Conservation (phyloP, 2,888 invertebrate species). For the Tenthredo livida region DNA sequence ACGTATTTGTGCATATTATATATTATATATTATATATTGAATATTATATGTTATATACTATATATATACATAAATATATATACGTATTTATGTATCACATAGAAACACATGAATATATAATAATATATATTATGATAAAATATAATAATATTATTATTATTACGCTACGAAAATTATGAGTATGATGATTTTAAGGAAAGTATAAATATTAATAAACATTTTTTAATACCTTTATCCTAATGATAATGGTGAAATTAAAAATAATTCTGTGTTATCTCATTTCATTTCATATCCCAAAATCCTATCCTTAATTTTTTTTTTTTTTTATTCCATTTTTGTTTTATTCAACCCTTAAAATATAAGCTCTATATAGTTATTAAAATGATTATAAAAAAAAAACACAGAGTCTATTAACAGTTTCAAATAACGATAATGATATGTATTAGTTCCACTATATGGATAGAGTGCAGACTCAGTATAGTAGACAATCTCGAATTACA, state of each 20-base stretch:
- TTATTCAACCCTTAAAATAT: neutral
- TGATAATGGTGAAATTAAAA: constrained; percentile 75
- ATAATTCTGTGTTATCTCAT: constrained; percentile 58
- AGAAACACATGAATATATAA: constrained; percentile 69
- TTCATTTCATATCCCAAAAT: neutral
- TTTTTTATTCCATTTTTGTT: neutral
- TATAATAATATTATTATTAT: constrained; percentile 64
- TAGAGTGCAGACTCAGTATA: neutral
- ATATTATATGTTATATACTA: neutral
- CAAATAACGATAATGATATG: neutral
- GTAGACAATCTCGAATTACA: neutral
- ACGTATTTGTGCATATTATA: neutral
- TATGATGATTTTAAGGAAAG: constrained; percentile 78
- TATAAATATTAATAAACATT: constrained; percentile 77
- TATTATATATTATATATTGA: too few relatives aligned
- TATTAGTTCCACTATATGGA: neutral
- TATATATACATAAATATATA: neutral
- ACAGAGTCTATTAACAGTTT: neutral
- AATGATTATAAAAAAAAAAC: neutral
- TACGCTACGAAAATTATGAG: constrained; percentile 75
- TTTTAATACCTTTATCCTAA: constrained; percentile 76
- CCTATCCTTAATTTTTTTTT: neutral
- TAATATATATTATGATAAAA: constrained; percentile 61
- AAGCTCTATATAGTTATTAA: neutral
- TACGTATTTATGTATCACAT: constrained; percentile 57